Base-by-base conservation (phyloP, 2,888 invertebrate genomes). In the Chaetogeoica ovagalla region DNA sequence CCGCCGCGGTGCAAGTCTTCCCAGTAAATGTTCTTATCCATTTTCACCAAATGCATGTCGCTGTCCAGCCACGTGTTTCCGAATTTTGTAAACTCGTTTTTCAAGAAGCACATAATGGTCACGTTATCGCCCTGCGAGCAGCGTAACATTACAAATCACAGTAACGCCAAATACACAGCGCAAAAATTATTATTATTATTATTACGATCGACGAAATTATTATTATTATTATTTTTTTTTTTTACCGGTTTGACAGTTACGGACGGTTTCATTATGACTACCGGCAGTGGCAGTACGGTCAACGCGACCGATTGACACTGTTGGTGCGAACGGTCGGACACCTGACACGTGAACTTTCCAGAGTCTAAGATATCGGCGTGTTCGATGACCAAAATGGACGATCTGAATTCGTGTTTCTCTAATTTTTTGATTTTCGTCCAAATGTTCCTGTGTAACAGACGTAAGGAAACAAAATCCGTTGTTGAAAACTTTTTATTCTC, bases 11-110 rank as follows among this genome's bases (percentile, higher is more conserved):
- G 82, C 43, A 95, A 88, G 85, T 94, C 94, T 85, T 95, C 94
- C 91, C 94, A 94, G 84, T 93, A 92, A 84, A 93, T 93, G n/a
- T 89, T 89, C 0, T 92, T 92, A 74, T 90, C 90, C 82, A 93
- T 89, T 69, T 91, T 92, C 37, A 95, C 89, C 19, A 95, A 87
- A 15, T 90, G 91, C 81, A 91, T 90, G 85, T 94, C 94, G 83
- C 92, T 91, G 0, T 93, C 92, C 23, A 63, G 21, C 94, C 94
- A 95, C 84, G 93, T 93, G 85, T 94, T 94, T 7, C 94, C 94
- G 77, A 93, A 88, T 59, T 74, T 82, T 82, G 83, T 57, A 82
- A 90, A 89, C 83, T 88, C 89, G 72, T 91, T 92, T 0, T 90
- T 90, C 0, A 92, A 91, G 81, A 91, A 87, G 84, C 93, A 94